Percentiles rank a stretch among this genome's conserved stretches.
Evolutionary conservation across 2,797 vertebrate species (phyloP).

Genomic region (Macroramphosus scolopax): DNA sequence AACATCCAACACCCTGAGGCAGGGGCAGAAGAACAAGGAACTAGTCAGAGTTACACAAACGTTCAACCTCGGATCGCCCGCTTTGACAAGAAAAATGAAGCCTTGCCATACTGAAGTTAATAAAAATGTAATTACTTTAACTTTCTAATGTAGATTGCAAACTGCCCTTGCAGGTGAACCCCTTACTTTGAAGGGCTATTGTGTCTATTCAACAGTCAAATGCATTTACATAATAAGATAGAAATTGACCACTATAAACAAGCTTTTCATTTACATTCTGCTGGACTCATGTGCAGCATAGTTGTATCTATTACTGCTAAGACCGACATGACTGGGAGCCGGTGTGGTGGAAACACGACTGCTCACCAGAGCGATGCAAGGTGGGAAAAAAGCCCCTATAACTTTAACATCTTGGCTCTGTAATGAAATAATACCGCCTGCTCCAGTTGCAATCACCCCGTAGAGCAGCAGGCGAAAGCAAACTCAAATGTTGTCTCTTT

Average conservation of each 20-base stretch:
- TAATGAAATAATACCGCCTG: conserved; percentile 57
- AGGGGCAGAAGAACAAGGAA: conserved; percentile 39
- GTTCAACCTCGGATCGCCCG: conserved; percentile 49
- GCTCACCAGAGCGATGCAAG: conserved; percentile 31
- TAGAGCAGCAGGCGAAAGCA: conserved; percentile 44
- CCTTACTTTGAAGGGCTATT: not conserved
- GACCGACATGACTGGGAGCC: conserved; percentile 32
- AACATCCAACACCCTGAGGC: conserved; percentile 27
- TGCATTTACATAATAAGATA: conserved; percentile 9
- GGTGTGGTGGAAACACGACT: conserved; percentile 19
- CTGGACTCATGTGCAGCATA: conserved; percentile 8
- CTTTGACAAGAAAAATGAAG: conserved; percentile 44
- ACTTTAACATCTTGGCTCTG: conserved; percentile 61
- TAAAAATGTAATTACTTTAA: conserved; percentile 34
- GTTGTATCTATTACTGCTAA: conserved; percentile 10
- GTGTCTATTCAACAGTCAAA: not conserved
- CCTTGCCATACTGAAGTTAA: too few relatives aligned
- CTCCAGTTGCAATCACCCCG: conserved; percentile 43
- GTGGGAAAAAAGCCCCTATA: conserved; percentile 56
- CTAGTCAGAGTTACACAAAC: conserved; percentile 31
- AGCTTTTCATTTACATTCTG: conserved; percentile 22
- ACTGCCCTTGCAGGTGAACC: not conserved
- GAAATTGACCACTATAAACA: not conserved
- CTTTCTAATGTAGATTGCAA: conserved; percentile 7
- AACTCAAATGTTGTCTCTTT: conserved; percentile 36